Evolutionary conservation across 2,113 vertebrate species (phyloP).

Genomic region (Pelmatolapia mariae): DNA sequence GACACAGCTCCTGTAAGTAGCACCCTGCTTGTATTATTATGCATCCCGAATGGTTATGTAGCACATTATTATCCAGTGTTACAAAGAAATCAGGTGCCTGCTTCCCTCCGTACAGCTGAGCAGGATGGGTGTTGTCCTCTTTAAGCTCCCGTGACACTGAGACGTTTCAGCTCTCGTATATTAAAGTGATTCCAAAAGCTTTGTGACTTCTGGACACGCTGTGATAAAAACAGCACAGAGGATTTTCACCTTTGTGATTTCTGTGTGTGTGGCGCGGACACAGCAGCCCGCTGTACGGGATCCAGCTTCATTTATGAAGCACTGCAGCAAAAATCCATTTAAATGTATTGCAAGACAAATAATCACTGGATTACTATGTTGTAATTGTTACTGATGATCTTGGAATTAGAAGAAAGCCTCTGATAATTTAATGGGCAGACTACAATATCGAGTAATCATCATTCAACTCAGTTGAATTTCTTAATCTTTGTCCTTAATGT

Average conservation of each 20-base stretch:
- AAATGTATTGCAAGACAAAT: neutral
- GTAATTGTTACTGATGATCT: neutral
- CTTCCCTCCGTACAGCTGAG: neutral
- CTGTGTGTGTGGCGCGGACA: neutral
- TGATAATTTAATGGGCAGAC: neutral
- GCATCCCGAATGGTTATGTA: neutral
- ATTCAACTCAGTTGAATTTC: neutral
- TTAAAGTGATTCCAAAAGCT: neutral
- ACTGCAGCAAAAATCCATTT: neutral
- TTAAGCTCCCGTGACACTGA: neutral
- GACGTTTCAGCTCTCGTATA: neutral
- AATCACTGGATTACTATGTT: accelerated
- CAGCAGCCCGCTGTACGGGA: neutral
- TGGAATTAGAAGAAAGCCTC: neutral
- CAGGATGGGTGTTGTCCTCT: neutral
- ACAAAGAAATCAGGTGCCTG: neutral
- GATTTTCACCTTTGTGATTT: neutral
- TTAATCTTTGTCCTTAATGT: no score
- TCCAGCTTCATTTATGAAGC: neutral
- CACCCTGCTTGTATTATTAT: neutral
- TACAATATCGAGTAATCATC: neutral
- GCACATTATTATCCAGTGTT: neutral
- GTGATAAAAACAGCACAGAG: neutral
- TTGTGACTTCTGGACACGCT: neutral
- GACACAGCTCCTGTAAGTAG: neutral